Conservation (phyloP, 2,797 vertebrate genomes). For the Siniperca obscura region DNA sequence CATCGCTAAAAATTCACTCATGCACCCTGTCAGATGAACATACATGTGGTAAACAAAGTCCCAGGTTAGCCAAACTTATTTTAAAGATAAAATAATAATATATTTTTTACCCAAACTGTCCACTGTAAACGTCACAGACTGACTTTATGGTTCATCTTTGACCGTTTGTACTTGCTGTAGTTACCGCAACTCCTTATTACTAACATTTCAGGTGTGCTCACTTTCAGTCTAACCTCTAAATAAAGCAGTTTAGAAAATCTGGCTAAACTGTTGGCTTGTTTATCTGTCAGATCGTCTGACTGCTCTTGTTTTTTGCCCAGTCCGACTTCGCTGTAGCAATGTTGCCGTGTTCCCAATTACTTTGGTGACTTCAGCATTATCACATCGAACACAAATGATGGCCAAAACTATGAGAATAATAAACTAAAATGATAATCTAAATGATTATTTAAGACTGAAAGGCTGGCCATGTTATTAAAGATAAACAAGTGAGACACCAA, state of each 20-base stretch:
- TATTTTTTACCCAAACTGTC: background rate
- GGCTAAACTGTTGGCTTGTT: background rate
- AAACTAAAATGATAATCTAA: background rate
- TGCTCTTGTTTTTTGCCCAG: background rate
- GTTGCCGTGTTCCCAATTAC: background rate
- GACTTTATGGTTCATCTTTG: background rate
- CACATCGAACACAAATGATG: background rate
- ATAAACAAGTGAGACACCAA: slow-evolving; percentile 78
- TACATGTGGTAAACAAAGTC: background rate
- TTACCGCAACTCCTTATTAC: background rate
- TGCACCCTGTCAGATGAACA: background rate
- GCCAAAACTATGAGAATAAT: background rate
- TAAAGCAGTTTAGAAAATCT: background rate
- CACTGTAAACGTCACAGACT: background rate
- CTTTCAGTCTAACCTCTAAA: slow-evolving; percentile 4
- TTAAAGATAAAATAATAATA: background rate
- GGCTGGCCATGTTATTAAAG: background rate
- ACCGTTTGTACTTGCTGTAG: background rate
- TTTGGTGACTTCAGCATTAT: background rate
- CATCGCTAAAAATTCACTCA: background rate
- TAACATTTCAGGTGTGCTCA: background rate
- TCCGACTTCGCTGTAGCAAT: background rate
- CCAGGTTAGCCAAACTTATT: background rate
- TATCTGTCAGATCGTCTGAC: background rate
- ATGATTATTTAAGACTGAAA: background rate